Evolutionary conservation across 1,140 invertebrate genomes (phyloP), one percentile per base, ranked within the genome.

Genomic region (Orchesella cincta): DNA sequence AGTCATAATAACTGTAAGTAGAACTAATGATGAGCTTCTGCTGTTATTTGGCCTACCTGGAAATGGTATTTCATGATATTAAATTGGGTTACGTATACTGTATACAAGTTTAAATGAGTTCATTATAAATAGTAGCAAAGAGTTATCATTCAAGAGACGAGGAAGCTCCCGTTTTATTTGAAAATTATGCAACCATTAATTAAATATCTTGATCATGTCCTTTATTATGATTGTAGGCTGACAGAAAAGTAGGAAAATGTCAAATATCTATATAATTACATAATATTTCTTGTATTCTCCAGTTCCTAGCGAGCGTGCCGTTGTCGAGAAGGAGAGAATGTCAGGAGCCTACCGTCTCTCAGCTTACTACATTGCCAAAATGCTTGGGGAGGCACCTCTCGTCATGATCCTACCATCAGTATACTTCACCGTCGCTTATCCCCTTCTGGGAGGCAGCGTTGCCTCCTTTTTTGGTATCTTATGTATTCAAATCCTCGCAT

Each of bases 321-420:
- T 95, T 0, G 91, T 95, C 74, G 92, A 92, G 83, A 95, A 95
- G 84, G 93, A 95, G 85, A 86, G 93, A 75, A 86, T 90, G 78
- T 92, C 92, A 23, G 93, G 93, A 34, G 91, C 93, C 39, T 95
- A 95, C 84, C 87, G 93, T 70, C 86, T 95, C 36, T 94, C 93
- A 31, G 92, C 93, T 5, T 94, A 94, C 84, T 94, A 94, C 85
- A 84, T 94, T 81, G 93, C 93, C 67, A 94, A 94, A 87, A 93
- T 93, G 91, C 88, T 93, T 57, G 93, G 93, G 70, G 93, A 95
- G 85, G 71, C 71, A 3, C 71, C 71, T 28, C 71, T 94, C 77
- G 92, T 91, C 8, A 88, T 94, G 76, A 91, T 92, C 23, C 83
- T 94, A 81, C 93, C 93, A 72, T 90, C 92, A 62, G 89, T 93